Base-by-base conservation (phyloP, 2,797 vertebrate species). In the Yasuhikotakia modesta region DNA sequence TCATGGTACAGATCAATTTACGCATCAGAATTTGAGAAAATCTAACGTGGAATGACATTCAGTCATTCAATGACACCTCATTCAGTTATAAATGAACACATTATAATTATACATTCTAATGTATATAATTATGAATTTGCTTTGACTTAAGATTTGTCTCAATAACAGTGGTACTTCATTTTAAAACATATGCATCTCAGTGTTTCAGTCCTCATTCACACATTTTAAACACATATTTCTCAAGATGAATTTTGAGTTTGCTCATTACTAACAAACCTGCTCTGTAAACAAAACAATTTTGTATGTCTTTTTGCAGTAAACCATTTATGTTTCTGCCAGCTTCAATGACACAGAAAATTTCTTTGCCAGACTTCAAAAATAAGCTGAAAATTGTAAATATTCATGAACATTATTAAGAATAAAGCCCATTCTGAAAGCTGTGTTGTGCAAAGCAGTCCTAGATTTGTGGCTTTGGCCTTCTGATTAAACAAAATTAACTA, bases 401-500 rank as follows among this genome's bases (percentile, higher is more conserved):
- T 16, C 12, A n/a, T 14, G 6, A 48, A 30, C 35, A 53, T 66
- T 11, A 27, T 53, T 16, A 53, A 5, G 13, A 27, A 27, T 13
- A 58, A 22, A 57, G 12, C 6, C 27, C 6, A 61, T 32, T 75
- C 27, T 55, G 50, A 17, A 52, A 43, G 24, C 17, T 45, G 48
- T 24, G 17, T 53, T n/a, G 27, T 19, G 50, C 58, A 39, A 70
- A 17, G 14, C 27, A 55, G 19, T 71, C 66, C 27, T 67, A 27
- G 63, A 79, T 65, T 30, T 39, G 70, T 65, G 63, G 32, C 2
- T 19, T 73, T 72, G 64, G 19, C n/a, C 35, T 66, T 32, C 22
- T 45, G 32, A 46, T 55, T 24, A 57, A n/a, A 71, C 58, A 76
- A 63, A 73, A 35, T 67, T 55, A 72, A 80, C 81, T 58, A 53